Base-by-base conservation (phyloP, 2,797 vertebrate species). In the Gila robusta region DNA sequence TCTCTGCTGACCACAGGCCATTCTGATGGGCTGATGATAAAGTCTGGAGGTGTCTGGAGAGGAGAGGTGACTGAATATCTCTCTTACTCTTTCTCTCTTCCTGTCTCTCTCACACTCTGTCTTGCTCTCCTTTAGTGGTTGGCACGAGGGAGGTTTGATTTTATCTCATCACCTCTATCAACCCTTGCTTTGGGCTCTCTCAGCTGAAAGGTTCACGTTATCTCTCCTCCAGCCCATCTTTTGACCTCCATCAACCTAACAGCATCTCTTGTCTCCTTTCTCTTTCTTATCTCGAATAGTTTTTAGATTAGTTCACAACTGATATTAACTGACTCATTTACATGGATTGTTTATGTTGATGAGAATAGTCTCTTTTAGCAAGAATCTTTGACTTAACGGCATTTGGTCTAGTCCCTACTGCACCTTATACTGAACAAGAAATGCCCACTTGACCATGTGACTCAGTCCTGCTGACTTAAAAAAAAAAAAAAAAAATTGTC, bases 151-250 rank as follows among this genome's bases (percentile, higher is more conserved):
- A 82, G 86, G 86, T 84, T 79, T 84, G 84, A 88, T 87, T 86
- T 86, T 79, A 89, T 89, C 92, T 84, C 81, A 83, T 59, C 74
- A 62, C 73, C 87, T 87, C 87, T 86, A 81, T 87, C 89, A 85
- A 76, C 79, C 37, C 62, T 67, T 56, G 23, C 77, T 86, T 83
- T 84, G 16, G 52, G 44, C 67, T 70, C 88, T 69, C 82, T 88
- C 79, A 37, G 67, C 76, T 85, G 67, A 39, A 81, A 67, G 80
- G 81, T 86, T 83, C 79, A 84, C 86, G 84, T 71, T 85, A 89
- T 90, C 39, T 89, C 89, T 91, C 71, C 89, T 91, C 89, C 88
- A 70, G 80, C 85, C 90, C 86, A 86, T 92, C 89, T 87, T 79
- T 62, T 82, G 70, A 88, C 79, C 81, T 83, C 74, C 66, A 71